These are phyloP conservation scores for Hypocryptadius cinnamomeus DNA, from an alignment of 2,113 vertebrate genomes.

Conservation along the genomic window DNA sequence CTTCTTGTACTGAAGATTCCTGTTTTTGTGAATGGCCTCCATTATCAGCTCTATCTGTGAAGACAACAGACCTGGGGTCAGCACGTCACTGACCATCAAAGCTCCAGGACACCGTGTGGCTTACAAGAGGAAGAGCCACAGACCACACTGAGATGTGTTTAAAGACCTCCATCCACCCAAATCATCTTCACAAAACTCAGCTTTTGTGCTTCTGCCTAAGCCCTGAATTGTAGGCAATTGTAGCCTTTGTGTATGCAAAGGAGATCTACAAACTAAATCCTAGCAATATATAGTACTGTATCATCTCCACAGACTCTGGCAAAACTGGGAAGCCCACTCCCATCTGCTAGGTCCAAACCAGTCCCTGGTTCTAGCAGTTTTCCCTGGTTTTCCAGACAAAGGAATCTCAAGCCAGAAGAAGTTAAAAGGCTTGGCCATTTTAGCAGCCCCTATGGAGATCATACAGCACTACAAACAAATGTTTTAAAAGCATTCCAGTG, in stretches of 20 bases:
- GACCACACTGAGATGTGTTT: background rate
- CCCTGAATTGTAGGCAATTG: background rate
- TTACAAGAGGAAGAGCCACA: background rate
- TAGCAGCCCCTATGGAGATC: background rate
- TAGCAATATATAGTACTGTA: background rate
- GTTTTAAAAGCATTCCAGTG: background rate
- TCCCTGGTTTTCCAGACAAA: background rate
- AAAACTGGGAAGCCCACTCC: background rate
- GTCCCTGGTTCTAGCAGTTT: background rate
- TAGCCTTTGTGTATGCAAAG: background rate
- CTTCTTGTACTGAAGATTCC: slow-evolving; percentile 85
- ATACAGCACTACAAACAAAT: background rate
- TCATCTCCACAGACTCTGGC: background rate
- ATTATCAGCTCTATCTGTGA: slow-evolving; percentile 86
- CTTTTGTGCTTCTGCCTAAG: background rate
- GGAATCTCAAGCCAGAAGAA: background rate
- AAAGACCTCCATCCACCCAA: background rate
- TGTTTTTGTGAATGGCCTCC: slow-evolving; percentile 88
- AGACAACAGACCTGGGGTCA: background rate
- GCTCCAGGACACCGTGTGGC: no score
- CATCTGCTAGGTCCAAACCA: background rate
- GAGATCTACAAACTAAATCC: background rate
- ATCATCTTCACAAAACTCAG: background rate
- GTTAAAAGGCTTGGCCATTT: background rate
- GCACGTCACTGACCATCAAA: background rate